Conservation (phyloP, 2,113 vertebrate species). For the Fukomys damarensis region DNA sequence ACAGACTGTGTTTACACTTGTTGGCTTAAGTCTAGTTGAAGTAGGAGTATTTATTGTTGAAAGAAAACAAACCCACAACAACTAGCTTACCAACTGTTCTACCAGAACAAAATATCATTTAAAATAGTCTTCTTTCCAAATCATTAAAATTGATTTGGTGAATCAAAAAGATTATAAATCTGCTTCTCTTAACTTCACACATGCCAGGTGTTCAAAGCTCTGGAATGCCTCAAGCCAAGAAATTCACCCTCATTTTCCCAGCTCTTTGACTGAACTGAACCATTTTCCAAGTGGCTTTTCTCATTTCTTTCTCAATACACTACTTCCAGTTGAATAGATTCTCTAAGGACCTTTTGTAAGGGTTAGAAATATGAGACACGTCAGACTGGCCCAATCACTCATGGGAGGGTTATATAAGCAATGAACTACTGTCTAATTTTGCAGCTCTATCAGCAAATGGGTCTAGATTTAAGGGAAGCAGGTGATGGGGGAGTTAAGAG, state of each 20-base stretch:
- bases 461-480: background rate
- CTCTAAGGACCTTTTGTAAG: background rate
- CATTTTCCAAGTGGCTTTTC: background rate
- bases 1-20: background rate
- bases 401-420: background rate
- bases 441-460: background rate
- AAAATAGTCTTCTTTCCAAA: slow-evolving; percentile 1
- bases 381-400: background rate
- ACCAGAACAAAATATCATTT: background rate
- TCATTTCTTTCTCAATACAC: background rate
- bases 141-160: background rate
- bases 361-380: background rate
- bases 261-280: background rate
- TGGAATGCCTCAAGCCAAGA: background rate
- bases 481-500: background rate
- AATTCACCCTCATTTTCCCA: background rate
- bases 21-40: background rate
- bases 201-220: background rate
- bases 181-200: background rate
- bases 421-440: background rate
- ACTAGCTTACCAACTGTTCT: background rate
- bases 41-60: slow-evolving; percentile 30
- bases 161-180: background rate
- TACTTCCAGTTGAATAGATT: background rate
- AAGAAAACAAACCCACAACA: background rate